Percentiles rank a stretch among this genome's conserved stretches.
Evolutionary conservation across 1,140 invertebrate species (phyloP).

Genomic region (Colletes latitarsis): DNA sequence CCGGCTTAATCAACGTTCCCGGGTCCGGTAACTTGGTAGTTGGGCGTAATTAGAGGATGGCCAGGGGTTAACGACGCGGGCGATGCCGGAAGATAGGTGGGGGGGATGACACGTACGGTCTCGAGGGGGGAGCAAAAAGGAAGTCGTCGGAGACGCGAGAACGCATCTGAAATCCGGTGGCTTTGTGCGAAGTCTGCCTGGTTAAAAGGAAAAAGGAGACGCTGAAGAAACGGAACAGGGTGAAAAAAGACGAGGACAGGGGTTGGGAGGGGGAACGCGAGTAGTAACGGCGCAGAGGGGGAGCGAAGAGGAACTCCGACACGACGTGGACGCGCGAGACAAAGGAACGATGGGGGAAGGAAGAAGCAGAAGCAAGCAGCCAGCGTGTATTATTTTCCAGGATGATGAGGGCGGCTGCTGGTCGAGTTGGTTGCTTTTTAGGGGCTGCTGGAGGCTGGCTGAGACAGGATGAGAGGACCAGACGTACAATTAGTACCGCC

Average conservation of each 20-base stretch:
- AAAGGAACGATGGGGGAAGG: slow-evolving; percentile 54
- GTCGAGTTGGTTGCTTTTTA: slow-evolving; percentile 54
- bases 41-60: slow-evolving; percentile 16
- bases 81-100: neutral
- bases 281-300: neutral
- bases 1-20: neutral
- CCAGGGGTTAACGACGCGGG: slow-evolving; percentile 28
- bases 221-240: neutral
- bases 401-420: slow-evolving; percentile 57
- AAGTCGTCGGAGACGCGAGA: slow-evolving; percentile 14
- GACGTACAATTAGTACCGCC: slow-evolving; percentile 71
- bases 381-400: slow-evolving; percentile 54
- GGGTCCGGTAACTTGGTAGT: neutral
- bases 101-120: too few relatives aligned
- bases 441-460: slow-evolving; percentile 44
- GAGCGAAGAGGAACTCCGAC: slow-evolving; percentile 45
- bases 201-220: slow-evolving; percentile 37
- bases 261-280: neutral
- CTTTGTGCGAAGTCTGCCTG: slow-evolving; percentile 43
- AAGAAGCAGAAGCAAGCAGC: slow-evolving; percentile 49
- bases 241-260: neutral
- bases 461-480: slow-evolving; percentile 58
- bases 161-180: slow-evolving; percentile 30
- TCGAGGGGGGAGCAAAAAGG: neutral
- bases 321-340: slow-evolving; percentile 53